Evolutionary conservation across 1,140 invertebrate genomes (phyloP).

Genomic region (Drosophila santomea): DNA sequence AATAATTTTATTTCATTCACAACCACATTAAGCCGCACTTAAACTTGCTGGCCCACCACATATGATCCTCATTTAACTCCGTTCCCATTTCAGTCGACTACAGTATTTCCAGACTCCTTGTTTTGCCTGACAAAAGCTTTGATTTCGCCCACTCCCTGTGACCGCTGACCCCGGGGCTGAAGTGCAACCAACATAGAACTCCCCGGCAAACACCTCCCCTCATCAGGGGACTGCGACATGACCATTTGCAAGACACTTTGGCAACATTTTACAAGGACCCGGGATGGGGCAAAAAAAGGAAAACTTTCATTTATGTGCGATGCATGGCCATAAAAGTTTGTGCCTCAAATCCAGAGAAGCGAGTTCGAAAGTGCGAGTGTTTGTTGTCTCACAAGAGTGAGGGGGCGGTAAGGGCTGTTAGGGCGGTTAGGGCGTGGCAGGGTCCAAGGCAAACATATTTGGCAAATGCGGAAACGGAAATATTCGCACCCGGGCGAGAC

Average conservation of each 20-base stretch:
- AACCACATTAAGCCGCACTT: neutral
- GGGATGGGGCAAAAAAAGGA: constrained; percentile 46
- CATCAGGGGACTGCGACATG: constrained; percentile 38
- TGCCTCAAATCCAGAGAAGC: constrained; percentile 31
- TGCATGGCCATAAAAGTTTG: constrained; percentile 79
- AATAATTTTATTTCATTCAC: neutral
- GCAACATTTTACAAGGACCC: constrained; percentile 57
- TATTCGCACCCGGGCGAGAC: constrained; percentile 79
- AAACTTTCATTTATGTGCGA: constrained; percentile 81
- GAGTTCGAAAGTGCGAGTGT: constrained; percentile 80
- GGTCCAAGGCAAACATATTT: constrained; percentile 74
- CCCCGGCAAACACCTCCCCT: constrained; percentile 13
- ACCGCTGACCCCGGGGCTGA: constrained; percentile 28
- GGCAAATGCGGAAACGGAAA: constrained; percentile 79
- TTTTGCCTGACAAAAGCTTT: constrained; percentile 34
- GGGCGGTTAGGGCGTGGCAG: constrained; percentile 22
- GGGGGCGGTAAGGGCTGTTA: neutral
- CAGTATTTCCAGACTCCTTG: neutral
- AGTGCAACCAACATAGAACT: constrained; percentile 20
- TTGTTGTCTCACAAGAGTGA: constrained; percentile 46
- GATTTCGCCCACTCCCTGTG: constrained; percentile 43
- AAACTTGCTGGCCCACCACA: neutral
- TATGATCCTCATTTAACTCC: constrained; percentile 4
- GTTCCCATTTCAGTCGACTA: neutral
- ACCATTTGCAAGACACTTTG: constrained; percentile 61